Evolutionary conservation across 2,888 invertebrate genomes (phyloP).

Genomic region (Orthosia gothica): DNA sequence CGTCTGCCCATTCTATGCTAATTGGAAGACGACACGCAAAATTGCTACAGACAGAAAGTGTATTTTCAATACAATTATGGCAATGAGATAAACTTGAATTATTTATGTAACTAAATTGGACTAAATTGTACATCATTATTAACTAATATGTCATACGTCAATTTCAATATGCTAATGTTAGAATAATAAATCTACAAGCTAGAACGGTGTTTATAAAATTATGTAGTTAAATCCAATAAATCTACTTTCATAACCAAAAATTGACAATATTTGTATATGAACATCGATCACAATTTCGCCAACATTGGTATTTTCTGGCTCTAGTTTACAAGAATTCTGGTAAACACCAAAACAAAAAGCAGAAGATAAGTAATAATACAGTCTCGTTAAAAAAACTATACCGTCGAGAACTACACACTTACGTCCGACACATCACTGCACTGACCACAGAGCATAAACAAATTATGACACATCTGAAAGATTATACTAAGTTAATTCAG

Average conservation of each 20-base stretch:
- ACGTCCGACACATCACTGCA: slow-evolving; percentile 3
- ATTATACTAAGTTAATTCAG: slow-evolving; percentile 62
- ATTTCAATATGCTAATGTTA: no score
- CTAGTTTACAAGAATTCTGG: neutral
- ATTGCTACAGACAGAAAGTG: slow-evolving; percentile 77
- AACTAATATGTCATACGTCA: no score
- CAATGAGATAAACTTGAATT: slow-evolving; percentile 26
- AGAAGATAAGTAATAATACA: neutral
- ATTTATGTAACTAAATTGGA: slow-evolving; percentile 20
- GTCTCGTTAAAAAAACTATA: neutral
- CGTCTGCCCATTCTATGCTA: slow-evolving; percentile 82
- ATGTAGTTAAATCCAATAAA: neutral
- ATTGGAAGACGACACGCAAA: slow-evolving; percentile 82
- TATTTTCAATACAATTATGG: slow-evolving; percentile 54
- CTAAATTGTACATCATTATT: neutral
- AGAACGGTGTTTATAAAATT: neutral
- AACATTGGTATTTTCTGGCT: neutral
- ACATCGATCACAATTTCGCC: neutral
- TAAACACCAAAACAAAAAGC: neutral
- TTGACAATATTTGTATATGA: neutral
- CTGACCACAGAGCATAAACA: slow-evolving; percentile 8
- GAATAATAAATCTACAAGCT: neutral
- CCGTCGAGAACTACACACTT: neutral
- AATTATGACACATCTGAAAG: slow-evolving; percentile 47
- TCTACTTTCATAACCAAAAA: neutral